Conservation (phyloP, 2,888 invertebrate species). For the Lithophane leautieri region DNA sequence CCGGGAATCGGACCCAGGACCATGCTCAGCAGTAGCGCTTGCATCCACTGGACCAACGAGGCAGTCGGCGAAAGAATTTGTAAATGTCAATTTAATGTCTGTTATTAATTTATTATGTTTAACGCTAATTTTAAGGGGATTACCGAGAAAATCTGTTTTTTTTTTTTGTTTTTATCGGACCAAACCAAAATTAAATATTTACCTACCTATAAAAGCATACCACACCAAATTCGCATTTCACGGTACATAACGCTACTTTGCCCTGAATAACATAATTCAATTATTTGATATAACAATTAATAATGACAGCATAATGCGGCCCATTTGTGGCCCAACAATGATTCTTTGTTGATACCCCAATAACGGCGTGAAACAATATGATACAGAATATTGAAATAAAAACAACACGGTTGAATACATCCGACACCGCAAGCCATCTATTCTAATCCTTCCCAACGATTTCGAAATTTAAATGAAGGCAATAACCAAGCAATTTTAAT, state of each 20-base stretch:
- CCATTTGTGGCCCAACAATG: constrained; percentile 41
- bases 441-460: constrained; percentile 75
- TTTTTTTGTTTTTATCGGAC: not conserved
- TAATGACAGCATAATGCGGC: constrained; percentile 31
- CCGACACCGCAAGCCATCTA: constrained; percentile 54
- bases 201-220: not conserved
- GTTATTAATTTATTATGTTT: not conserved
- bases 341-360: constrained; percentile 47
- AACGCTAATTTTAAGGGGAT: not conserved
- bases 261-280: constrained; percentile 28
- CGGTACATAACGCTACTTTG: constrained; percentile 15
- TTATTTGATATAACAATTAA: constrained; percentile 50
- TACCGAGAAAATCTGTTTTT: not conserved
- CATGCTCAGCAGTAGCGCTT: too few species aligned
- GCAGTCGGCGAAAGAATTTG: not conserved
- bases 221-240: not conserved
- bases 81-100: not conserved
- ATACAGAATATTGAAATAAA: constrained; percentile 47
- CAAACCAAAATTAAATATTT: not conserved
- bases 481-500: constrained; percentile 79
- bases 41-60: too few species aligned
- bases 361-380: constrained; percentile 33
- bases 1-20: too few species aligned
- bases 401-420: constrained; percentile 51
- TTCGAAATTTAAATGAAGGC: constrained; percentile 86